A percentile compares a stretch with the other conserved stretches of the same genome.
phyloP scores from a whole-genome alignment of 2,888 invertebrate genomes.

The Plebejus melissa region DNA sequence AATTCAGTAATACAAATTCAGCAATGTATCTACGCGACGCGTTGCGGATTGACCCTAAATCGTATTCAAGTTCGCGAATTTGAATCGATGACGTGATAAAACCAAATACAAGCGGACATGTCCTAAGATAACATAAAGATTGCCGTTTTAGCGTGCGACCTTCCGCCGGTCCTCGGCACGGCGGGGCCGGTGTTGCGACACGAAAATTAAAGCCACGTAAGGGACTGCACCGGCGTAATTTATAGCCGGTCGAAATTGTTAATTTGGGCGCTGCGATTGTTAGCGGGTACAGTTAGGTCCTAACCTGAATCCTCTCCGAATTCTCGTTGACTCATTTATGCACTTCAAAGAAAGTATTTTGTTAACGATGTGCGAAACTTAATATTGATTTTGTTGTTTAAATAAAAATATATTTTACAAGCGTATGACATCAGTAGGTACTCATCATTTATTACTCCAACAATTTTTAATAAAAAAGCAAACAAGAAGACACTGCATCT shows the following conservation, averaged over 20 bases:
- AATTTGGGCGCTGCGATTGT: slow-evolving; percentile 43
- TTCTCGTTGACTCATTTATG: slow-evolving; percentile 49
- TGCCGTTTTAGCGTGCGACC: slow-evolving; percentile 70
- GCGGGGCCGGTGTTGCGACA: slow-evolving; percentile 65
- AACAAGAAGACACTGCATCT: neutral
- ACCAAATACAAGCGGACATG: slow-evolving; percentile 50
- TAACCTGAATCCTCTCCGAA: slow-evolving; percentile 37
- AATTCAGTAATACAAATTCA: too few species aligned
- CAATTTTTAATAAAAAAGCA: neutral
- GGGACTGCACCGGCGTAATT: slow-evolving; percentile 29
- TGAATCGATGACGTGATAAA: slow-evolving; percentile 50
- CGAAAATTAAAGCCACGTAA: slow-evolving; percentile 53
- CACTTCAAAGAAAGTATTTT: slow-evolving; percentile 52
- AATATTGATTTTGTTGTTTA: neutral
- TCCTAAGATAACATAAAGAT: slow-evolving; percentile 72
- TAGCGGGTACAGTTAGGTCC: slow-evolving; percentile 52
- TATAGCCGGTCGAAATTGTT: slow-evolving; percentile 39
- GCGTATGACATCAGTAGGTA: neutral
- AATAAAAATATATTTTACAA: neutral
- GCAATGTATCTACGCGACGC: too few species aligned
- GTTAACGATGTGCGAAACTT: neutral
- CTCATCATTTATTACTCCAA: neutral
- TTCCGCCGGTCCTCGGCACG: slow-evolving; percentile 68
- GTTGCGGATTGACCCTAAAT: neutral
- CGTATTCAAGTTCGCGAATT: slow-evolving; percentile 29